phyloP scores from a whole-genome alignment of 1,140 invertebrate species.

The Nomia melanderi region DNA sequence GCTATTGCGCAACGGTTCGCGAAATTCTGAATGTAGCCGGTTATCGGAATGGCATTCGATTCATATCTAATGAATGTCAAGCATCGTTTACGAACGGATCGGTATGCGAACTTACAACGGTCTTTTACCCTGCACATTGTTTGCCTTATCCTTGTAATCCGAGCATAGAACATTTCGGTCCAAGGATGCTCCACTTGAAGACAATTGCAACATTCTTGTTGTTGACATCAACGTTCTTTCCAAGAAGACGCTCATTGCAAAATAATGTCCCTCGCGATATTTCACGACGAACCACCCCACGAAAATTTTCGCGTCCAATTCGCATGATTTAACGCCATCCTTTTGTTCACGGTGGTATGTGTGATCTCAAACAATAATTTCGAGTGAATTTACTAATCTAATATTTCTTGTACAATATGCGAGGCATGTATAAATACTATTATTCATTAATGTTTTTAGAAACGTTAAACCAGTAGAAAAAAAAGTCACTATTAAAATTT shows the following conservation, averaged over 20 bases:
- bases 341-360: no score
- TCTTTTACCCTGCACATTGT: background rate
- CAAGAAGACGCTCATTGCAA: background rate
- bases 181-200: background rate
- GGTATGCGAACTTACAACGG: no score
- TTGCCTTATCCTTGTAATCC: no score
- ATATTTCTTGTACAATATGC: no score
- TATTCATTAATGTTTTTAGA: no score
- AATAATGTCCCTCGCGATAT: background rate
- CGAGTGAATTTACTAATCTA: no score
- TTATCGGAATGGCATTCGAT: slow-evolving; percentile 12
- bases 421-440: no score
- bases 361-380: no score
- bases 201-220: slow-evolving; percentile 7
- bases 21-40: slow-evolving; percentile 53
- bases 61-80: background rate
- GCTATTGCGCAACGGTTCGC: slow-evolving; percentile 71
- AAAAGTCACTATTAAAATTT: no score
- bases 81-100: background rate
- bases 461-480: no score
- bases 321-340: background rate
- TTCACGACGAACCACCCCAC: background rate
- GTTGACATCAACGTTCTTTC: slow-evolving; percentile 33
- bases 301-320: background rate
- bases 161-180: background rate